These are phyloP conservation scores for Drosophila azteca DNA, from an alignment of 1,140 invertebrate species.

Conservation along the genomic window DNA sequence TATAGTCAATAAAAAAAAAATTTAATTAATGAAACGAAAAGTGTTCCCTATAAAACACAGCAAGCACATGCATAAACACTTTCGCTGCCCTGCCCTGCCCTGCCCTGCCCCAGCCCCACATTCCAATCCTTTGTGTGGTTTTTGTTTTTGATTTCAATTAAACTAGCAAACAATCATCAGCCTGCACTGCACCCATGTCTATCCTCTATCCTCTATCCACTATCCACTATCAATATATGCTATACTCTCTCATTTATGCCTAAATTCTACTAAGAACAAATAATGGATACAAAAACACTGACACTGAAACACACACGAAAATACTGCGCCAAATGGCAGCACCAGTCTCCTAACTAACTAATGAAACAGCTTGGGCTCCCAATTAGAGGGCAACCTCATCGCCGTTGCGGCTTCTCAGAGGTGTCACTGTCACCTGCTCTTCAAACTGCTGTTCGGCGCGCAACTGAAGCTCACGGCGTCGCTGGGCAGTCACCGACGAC, in stretches of 20 bases:
- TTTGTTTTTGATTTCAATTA: conserved; percentile 54
- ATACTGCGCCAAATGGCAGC: conserved; percentile 45
- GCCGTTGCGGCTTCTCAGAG: conserved; percentile 61
- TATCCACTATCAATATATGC: conserved; percentile 14
- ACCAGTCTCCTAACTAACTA: conserved; percentile 51
- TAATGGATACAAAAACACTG: conserved; percentile 52
- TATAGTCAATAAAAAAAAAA: too few relatives aligned
- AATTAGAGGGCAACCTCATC: conserved; percentile 78
- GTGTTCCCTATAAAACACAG: too few relatives aligned
- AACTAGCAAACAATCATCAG: conserved; percentile 49
- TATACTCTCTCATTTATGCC: conserved; percentile 34
- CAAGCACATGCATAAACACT: conserved; percentile 10
- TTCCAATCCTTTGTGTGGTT: conserved; percentile 32
- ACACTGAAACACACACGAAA: conserved; percentile 42
- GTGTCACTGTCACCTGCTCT: conserved; percentile 67
- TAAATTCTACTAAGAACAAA: conserved; percentile 67
- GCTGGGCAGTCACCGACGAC: conserved; percentile 68
- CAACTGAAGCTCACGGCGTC: conserved; percentile 68
- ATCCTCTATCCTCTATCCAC: conserved; percentile 8
- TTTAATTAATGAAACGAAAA: too few relatives aligned
- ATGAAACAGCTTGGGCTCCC: conserved; percentile 35
- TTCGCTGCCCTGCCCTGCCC: conserved; percentile 38
- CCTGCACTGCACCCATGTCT: conserved; percentile 5
- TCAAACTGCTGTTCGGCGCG: conserved; percentile 67
- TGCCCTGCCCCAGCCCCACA: too few relatives aligned